phyloP scores from a whole-genome alignment of 2,113 vertebrate genomes.

The Spizaetus ornatus region DNA sequence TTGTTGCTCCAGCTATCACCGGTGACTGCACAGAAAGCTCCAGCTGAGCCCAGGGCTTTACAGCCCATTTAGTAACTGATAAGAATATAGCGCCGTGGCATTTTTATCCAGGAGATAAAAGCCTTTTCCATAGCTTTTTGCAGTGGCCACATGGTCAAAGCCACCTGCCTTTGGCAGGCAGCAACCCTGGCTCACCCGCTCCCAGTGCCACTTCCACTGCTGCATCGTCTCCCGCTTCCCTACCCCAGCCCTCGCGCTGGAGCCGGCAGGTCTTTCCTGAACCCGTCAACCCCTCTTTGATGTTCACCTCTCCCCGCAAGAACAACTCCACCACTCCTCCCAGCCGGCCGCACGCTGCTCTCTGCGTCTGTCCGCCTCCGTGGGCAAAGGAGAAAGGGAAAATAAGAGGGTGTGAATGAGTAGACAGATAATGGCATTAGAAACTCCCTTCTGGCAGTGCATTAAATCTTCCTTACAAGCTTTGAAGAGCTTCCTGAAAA shows the following conservation, averaged over 20 bases:
- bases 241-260: background rate
- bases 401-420: background rate
- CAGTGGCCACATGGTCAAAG: background rate
- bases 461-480: background rate
- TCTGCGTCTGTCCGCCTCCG: accelerated
- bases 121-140: background rate
- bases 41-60: background rate
- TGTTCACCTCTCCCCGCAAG: accelerated
- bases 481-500: slow-evolving; percentile 13
- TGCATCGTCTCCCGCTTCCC: accelerated
- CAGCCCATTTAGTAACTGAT: background rate
- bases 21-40: background rate
- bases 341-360: background rate
- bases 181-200: accelerated
- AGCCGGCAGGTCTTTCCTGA: background rate
- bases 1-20: background rate
- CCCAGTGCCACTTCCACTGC: background rate
- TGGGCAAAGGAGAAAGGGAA: background rate
- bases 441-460: background rate
- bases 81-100: background rate
- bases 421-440: background rate
- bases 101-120: background rate
- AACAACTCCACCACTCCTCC: background rate
- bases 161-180: background rate
- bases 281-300: background rate